Base-by-base conservation (phyloP, 2,888 invertebrate species). In the Orthosia incerta region DNA sequence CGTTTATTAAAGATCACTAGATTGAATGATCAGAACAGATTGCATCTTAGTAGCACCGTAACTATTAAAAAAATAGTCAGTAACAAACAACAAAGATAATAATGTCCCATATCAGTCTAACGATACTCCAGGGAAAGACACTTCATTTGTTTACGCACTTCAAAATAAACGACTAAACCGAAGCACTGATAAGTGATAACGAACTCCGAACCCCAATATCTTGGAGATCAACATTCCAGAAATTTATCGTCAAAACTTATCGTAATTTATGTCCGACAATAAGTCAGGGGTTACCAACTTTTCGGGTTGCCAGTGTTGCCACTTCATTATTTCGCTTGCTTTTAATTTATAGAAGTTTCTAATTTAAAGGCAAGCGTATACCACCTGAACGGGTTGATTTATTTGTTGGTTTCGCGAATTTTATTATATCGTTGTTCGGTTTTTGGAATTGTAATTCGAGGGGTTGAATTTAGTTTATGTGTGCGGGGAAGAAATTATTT, bases 261-360 rank as follows among this genome's bases (percentile, higher is more conserved):
- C 78, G 91, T 94, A 94, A 95, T 95, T 95, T 95, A 95, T 94
- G 93, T 93, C 89, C 90, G 89, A 92, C 93, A 93, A 95, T 94
- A 95, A 95, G 94, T 95, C 92, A 94, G 90, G 88, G 91, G 90
- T 87, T 88, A 74, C 84, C 89, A 94, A 92, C 93, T 94, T 94
- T 92, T 81, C 87, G 91, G 89, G 84, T 67, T 79, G 86, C 90
- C 90, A 93, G 90, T 89, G 84, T 67, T 79, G 86, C 90, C 90
- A 93, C 94, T 94, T 94, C 94, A 94, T 95, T 94, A 94, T 95
- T 94, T 94, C 92, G 91, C 90, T 89, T 91, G 91, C 92, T 93
- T 94, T 95, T 94, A 95, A 95, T 94, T 94, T 95, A 95, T 94
- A 91, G 93, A 93, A 93, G 91, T 94, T 95, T 89, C 90, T 90